These are phyloP conservation scores for Pogona vitticeps DNA, from an alignment of 2,113 vertebrate genomes.

Conservation along the genomic window DNA sequence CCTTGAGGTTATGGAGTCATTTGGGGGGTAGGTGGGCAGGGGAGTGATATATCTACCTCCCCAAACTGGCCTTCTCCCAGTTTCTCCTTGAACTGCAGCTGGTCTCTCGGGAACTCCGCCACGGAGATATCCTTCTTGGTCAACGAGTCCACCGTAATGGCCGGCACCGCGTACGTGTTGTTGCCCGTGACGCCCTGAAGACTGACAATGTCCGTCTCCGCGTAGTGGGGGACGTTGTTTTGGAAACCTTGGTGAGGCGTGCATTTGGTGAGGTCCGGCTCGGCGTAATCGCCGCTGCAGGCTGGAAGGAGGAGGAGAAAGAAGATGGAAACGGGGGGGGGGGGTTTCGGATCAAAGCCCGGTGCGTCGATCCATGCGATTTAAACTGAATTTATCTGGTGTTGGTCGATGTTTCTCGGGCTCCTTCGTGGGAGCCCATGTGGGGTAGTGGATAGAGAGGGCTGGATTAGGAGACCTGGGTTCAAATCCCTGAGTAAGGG, in stretches of 20 bases:
- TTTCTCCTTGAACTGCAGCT: conserved; percentile 83
- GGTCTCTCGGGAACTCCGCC: conserved; percentile 82
- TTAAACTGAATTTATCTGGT: too few relatives aligned
- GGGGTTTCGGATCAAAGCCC: neutral
- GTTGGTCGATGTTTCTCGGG: too few relatives aligned
- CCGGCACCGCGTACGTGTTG: conserved; percentile 87
- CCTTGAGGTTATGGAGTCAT: too few relatives aligned
- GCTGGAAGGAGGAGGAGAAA: conserved; percentile 56
- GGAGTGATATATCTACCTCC: conserved; percentile 71
- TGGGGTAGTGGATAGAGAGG: too few relatives aligned
- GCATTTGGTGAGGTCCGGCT: conserved; percentile 84
- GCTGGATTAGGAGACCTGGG: too few relatives aligned
- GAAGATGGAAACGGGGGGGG: neutral
- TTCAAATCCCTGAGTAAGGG: too few relatives aligned
- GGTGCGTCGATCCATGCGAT: too few relatives aligned
- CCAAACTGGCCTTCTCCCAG: conserved; percentile 88
- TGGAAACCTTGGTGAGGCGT: conserved; percentile 86
- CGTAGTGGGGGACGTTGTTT: conserved; percentile 82
- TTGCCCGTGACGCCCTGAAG: conserved; percentile 86
- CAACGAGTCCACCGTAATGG: conserved; percentile 84
- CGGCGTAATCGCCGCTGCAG: conserved; percentile 83
- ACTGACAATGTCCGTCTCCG: conserved; percentile 84
- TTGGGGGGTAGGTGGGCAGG: too few relatives aligned
- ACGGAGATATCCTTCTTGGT: conserved; percentile 85
- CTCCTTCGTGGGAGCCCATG: too few relatives aligned